Base-by-base conservation (phyloP, 2,797 vertebrate species). In the Coilia nasus region DNA sequence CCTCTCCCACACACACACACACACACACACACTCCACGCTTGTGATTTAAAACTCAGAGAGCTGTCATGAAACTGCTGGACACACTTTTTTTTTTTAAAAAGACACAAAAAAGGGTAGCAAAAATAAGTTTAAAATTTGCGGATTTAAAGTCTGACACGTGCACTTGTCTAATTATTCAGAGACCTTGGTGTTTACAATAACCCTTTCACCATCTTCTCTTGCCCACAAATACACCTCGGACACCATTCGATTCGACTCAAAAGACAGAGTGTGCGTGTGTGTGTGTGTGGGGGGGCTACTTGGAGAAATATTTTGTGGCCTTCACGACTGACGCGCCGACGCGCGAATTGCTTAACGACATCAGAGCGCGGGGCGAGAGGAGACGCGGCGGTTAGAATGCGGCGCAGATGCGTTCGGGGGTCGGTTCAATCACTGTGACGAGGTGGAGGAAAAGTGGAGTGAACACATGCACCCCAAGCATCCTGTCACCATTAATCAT, bases 41-140 rank as follows among this genome's bases (percentile, higher is more conserved):
- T 75, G 28, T 96, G 93, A 94, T 95, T 96, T 94, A 93, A 93
- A 94, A 95, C 88, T 94, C 93, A 95, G 93, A 93, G 91, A 93
- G 93, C 88, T 85, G 85, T 47, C 54, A 54, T 57, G 84, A 86
- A 90, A 83, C 62, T 87, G 91, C 89, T 91, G 84, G 91, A 90
- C 89, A 91, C 87, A 88, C 88, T 89, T 89, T 91, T 91, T 92
- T 94, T 93, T 91, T 88, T 89, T 90, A 91, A 90, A 50, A 83
- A 84, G n/a, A 80, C 47, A 75, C 64, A 85, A 57, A 90, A 88
- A 84, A 85, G 7, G 19, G 17, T 17, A 17, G 19, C 14, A 44
- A 41, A 17, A 44, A 78, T 54, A 78, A 44, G 71, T 44, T 71
- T 71, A 71, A 1, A 71, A 31, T 71, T 15, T 15, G 25, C 28